Evolutionary conservation across 2,888 invertebrate genomes (phyloP).

Genomic region (Leptothorax acervorum): DNA sequence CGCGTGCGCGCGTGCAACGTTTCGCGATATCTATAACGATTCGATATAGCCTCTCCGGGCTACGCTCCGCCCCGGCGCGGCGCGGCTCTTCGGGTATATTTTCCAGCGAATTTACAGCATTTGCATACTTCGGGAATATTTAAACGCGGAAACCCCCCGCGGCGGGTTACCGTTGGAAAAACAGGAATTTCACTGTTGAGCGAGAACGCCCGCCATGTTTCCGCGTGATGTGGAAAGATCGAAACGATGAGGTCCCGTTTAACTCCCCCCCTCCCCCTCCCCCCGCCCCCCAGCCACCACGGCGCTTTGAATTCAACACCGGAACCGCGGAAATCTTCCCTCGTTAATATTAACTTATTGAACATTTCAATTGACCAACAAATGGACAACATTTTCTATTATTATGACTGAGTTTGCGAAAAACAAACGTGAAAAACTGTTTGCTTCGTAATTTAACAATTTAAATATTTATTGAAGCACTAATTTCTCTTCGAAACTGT

Average conservation of each 20-base stretch:
- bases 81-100: constrained; percentile 45
- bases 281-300: not conserved
- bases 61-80: not conserved
- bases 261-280: not conserved
- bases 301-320: constrained; percentile 5
- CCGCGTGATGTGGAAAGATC: constrained; percentile 55
- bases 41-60: constrained; percentile 24
- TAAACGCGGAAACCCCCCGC: constrained; percentile 54
- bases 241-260: constrained; percentile 50
- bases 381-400: not conserved
- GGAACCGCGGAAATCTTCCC: not conserved
- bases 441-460: not conserved
- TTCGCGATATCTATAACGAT: constrained; percentile 52
- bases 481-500: not conserved
- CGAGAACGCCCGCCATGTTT: constrained; percentile 53
- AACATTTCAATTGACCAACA: not conserved
- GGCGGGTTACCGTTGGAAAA: constrained; percentile 52
- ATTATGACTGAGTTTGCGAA: not conserved
- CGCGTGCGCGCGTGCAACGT: constrained; percentile 64
- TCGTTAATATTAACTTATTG: not conserved
- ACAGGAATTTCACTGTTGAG: constrained; percentile 54
- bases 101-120: constrained; percentile 61
- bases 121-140: constrained; percentile 54
- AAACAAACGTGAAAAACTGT: not conserved
- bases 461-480: constrained; percentile 13